Percentiles rank a stretch among this genome's conserved stretches.
Conservation (phyloP, 2,888 invertebrate species). For the Drosophila recens region DNA sequence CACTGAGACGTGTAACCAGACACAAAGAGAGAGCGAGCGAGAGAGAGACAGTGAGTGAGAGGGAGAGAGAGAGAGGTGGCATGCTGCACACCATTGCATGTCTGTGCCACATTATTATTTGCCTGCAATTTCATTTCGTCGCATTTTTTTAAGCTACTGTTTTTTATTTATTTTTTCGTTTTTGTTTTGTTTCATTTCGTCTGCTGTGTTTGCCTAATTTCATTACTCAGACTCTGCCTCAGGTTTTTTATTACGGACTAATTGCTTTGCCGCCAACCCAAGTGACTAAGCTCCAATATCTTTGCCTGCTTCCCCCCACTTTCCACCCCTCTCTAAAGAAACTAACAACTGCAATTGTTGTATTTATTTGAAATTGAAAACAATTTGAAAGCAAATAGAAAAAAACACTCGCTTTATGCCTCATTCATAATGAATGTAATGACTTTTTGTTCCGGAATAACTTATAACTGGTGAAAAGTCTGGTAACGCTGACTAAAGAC, state of each 20-base stretch:
- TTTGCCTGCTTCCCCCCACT: neutral
- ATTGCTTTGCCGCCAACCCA: constrained; percentile 11
- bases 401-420: neutral
- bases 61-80: neutral
- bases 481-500: too few relatives aligned
- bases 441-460: neutral
- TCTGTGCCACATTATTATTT: constrained; percentile 57
- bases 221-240: constrained; percentile 53
- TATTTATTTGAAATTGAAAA: constrained; percentile 33
- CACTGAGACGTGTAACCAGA: constrained; percentile 48
- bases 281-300: constrained; percentile 39
- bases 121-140: constrained; percentile 43
- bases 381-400: constrained; percentile 6
- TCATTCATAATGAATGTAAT: neutral
- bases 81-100: constrained; percentile 52
- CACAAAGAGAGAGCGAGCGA: neutral
- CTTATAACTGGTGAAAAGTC: neutral
- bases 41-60: neutral
- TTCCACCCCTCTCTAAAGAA: neutral
- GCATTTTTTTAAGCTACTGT: constrained; percentile 12
- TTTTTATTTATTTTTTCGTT: neutral
- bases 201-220: constrained; percentile 41
- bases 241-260: constrained; percentile 26
- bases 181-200: constrained; percentile 11
- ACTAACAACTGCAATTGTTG: constrained; percentile 10